These are phyloP conservation scores for Stigmatopora argus DNA, from an alignment of 2,113 vertebrate species.

Conservation along the genomic window DNA sequence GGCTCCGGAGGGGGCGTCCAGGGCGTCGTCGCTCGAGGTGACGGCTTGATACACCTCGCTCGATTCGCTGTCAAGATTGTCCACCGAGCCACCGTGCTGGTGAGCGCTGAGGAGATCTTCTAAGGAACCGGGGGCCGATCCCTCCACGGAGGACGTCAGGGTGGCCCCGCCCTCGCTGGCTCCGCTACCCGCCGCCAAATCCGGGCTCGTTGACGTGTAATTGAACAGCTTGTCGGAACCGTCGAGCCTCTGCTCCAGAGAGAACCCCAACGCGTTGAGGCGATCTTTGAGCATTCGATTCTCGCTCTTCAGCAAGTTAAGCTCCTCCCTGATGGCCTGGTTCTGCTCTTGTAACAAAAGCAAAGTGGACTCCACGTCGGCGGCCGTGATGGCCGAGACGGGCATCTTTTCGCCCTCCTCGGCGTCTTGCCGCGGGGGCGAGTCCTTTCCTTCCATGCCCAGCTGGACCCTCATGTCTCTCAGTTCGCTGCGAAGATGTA, in stretches of 20 bases:
- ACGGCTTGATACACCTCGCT: slow-evolving; percentile 92
- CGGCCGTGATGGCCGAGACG: slow-evolving; percentile 72
- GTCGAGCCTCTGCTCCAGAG: slow-evolving; percentile 85
- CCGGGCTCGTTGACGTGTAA: slow-evolving; percentile 81
- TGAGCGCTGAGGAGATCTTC: slow-evolving; percentile 87
- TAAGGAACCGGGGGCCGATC: slow-evolving; percentile 87
- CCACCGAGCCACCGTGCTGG: slow-evolving; percentile 84
- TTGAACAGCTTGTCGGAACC: slow-evolving; percentile 82
- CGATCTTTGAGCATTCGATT: slow-evolving; percentile 93
- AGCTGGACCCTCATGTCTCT: slow-evolving; percentile 85
- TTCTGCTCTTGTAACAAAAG: slow-evolving; percentile 89
- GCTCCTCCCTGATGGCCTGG: slow-evolving; percentile 82
- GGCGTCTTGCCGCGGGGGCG: slow-evolving; percentile 48
- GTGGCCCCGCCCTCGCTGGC: slow-evolving; percentile 82
- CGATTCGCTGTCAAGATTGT: slow-evolving; percentile 92
- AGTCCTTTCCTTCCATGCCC: slow-evolving; percentile 74
- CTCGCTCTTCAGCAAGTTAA: slow-evolving; percentile 88
- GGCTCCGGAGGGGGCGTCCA: slow-evolving; percentile 81
- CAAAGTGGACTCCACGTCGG: slow-evolving; percentile 83
- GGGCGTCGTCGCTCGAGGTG: slow-evolving; percentile 89
- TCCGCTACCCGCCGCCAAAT: slow-evolving; percentile 70
- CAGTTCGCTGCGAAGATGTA: slow-evolving; percentile 81
- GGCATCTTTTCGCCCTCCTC: slow-evolving; percentile 74
- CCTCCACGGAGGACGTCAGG: slow-evolving; percentile 86
- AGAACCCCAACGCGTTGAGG: slow-evolving; percentile 89